These are phyloP conservation scores for Choreutis nemorana DNA, from an alignment of 2,888 invertebrate species.

Conservation along the genomic window DNA sequence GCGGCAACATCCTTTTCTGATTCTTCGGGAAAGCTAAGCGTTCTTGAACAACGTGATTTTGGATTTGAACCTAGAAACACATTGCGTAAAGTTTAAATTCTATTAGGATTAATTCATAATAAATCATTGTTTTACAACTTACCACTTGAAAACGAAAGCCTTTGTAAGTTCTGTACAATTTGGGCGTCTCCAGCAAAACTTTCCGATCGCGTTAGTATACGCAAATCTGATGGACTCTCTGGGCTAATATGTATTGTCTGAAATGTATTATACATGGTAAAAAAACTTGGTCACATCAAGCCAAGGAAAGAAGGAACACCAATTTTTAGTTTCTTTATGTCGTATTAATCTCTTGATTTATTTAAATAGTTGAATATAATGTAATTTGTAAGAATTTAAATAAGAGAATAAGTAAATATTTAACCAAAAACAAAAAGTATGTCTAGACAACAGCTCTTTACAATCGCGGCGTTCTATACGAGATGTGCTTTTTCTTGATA, in stretches of 20 bases:
- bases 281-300: no score
- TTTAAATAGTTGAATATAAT: background rate
- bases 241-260: constrained; percentile 62
- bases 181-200: constrained; percentile 84
- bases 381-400: no score
- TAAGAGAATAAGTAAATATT: no score
- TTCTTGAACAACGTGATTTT: constrained; percentile 61
- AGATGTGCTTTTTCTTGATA: no score
- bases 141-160: constrained; percentile 45
- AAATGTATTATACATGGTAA: no score
- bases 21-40: constrained; percentile 65
- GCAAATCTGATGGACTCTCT: constrained; percentile 69
- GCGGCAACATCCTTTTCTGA: constrained; percentile 43
- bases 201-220: constrained; percentile 71
- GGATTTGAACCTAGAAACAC: constrained; percentile 27
- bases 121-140: no score
- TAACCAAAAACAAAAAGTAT: no score
- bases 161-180: constrained; percentile 74
- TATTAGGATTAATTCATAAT: background rate
- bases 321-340: background rate
- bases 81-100: background rate
- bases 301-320: no score
- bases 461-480: no score
- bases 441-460: no score
- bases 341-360: background rate